Conservation (phyloP, 2,797 vertebrate species). For the Eremophila alpestris region DNA sequence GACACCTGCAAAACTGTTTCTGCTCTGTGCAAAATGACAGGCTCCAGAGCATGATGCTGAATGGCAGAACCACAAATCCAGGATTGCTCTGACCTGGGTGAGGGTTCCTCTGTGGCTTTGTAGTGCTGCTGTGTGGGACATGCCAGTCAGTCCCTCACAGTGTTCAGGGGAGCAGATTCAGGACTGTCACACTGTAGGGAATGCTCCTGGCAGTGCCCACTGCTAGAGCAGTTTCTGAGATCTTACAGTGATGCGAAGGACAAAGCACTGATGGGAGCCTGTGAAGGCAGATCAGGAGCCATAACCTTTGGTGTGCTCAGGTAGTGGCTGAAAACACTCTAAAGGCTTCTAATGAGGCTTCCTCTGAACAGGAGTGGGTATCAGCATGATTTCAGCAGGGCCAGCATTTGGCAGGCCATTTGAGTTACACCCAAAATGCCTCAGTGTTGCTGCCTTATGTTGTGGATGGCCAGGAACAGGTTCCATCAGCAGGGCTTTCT, state of each 20-base stretch:
- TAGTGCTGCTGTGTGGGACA: neutral
- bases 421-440: neutral
- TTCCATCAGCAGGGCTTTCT: neutral
- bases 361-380: neutral
- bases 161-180: neutral
- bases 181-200: neutral
- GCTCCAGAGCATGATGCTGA: neutral
- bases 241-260: neutral
- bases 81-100: fast-evolving
- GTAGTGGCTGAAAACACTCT: neutral
- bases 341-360: neutral
- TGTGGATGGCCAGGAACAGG: neutral
- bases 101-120: neutral
- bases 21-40: neutral
- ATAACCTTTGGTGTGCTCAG: neutral
- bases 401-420: neutral
- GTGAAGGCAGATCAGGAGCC: neutral
- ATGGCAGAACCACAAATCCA: neutral
- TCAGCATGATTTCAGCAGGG: neutral
- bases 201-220: neutral
- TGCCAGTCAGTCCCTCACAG: neutral
- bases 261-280: neutral
- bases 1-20: neutral
- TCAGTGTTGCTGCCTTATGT: fast-evolving
- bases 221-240: neutral